Evolutionary conservation across 2,113 vertebrate species (phyloP), one percentile per base, ranked within the genome.

Genomic region (Sturnus vulgaris): DNA sequence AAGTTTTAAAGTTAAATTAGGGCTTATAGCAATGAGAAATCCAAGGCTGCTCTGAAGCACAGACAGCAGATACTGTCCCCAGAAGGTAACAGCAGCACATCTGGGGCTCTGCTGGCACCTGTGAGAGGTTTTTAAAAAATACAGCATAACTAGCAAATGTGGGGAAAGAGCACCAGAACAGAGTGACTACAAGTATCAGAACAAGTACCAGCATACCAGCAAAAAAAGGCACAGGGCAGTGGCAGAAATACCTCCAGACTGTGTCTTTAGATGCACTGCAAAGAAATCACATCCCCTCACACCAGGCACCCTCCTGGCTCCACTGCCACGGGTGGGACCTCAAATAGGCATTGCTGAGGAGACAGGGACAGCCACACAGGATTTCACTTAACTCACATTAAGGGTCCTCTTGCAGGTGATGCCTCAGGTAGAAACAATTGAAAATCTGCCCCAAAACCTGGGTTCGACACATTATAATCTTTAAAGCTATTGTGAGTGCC

Each of bases 61-160:
- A 0, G 35, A 21, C 1, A 1, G 77, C 73, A 72, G 72, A 4
- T 25, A 12, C 0, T 49, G 28, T 28, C 24, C 55, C 47, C 4
- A 2, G 39, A 17, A 46, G 15, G 37, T 5, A 31, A 31, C 28
- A 40, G 30, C 2, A 12, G n/a, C 8, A 19, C 61, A 18, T 7
- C n/a, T 7, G 20, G 49, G 50, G 5, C 60, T 13, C 10, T 19
- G 55, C 55, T 11, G 23, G 4, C 19, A 15, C 42, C 17, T 4
- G 24, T 3, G 33, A 56, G 57, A 35, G 1, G 3, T 8, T 75
- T n/a, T 15, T 10, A 18, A 65, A 73, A 71, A 37, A 44, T 8
- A 65, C 15, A 71, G 49, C 27, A 9, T 17, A 52, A 21, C 12
- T 22, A 35, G 11, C 12, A 52, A 39, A 88, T 80, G 21, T 0